Evolutionary conservation across 2,797 vertebrate species (phyloP).

Genomic region (Apogon hyalosoma): DNA sequence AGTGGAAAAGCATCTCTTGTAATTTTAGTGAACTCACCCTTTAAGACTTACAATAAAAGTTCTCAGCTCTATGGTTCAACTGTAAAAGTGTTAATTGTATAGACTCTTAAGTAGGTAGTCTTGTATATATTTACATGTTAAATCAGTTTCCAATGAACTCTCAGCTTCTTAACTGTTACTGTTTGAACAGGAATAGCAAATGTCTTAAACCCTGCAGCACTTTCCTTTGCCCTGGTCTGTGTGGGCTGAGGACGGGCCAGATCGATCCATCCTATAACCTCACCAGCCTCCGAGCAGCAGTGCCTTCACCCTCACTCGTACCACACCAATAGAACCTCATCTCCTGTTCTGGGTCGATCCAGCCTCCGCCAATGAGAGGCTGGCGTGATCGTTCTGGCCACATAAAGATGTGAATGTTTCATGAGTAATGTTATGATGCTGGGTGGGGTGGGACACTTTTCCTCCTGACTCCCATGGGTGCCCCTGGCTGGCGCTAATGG

Average conservation of each 20-base stretch:
- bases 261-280: slow-evolving; percentile 65
- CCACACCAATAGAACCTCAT: slow-evolving; percentile 75
- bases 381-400: slow-evolving; percentile 68
- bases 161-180: neutral
- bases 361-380: slow-evolving; percentile 77
- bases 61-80: neutral
- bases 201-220: slow-evolving; percentile 40
- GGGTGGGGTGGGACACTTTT: slow-evolving; percentile 61
- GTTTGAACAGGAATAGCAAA: neutral
- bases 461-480: slow-evolving; percentile 71
- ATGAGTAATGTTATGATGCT: slow-evolving; percentile 80
- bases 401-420: slow-evolving; percentile 83
- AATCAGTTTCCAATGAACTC: neutral
- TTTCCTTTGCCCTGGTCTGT: slow-evolving; percentile 55
- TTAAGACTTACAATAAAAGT: too few species aligned
- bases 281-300: slow-evolving; percentile 29
- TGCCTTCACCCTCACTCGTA: slow-evolving; percentile 42
- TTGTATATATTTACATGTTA: neutral
- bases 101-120: neutral
- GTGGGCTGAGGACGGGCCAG: slow-evolving; percentile 53
- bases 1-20: too few species aligned
- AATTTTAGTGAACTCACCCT: neutral
- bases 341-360: slow-evolving; percentile 85
- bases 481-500: slow-evolving; percentile 77
- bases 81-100: neutral